These are phyloP conservation scores for Diplodus puntazzo DNA, from an alignment of 2,797 vertebrate genomes.

Conservation along the genomic window DNA sequence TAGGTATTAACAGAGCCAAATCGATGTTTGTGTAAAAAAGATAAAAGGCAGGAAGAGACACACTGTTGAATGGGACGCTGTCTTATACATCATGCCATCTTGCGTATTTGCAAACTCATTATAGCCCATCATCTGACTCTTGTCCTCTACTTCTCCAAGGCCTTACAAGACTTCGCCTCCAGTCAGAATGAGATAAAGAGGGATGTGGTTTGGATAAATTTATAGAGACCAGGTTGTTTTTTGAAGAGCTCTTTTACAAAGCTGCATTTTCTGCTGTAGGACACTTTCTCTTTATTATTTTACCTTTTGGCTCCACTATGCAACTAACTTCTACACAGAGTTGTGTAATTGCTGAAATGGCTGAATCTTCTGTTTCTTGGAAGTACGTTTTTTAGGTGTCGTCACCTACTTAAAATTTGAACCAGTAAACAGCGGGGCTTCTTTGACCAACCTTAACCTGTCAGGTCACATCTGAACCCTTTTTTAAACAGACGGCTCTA, in stretches of 20 bases:
- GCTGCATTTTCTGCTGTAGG: constrained; percentile 15
- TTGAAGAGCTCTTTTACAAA: constrained; percentile 2
- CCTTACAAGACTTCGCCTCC: constrained; percentile 38
- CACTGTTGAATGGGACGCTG: too few species aligned
- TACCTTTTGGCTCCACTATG: constrained; percentile 53
- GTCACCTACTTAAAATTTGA: not conserved
- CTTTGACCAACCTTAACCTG: not conserved
- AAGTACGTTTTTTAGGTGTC: constrained; percentile 8
- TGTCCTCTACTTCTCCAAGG: constrained; percentile 31
- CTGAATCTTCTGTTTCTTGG: constrained; percentile 7
- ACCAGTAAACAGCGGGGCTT: constrained; percentile 27
- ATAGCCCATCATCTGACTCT: constrained; percentile 53
- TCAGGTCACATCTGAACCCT: not conserved
- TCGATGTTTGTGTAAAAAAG: too few species aligned
- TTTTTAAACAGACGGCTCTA: not conserved
- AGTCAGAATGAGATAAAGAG: constrained; percentile 42
- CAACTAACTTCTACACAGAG: constrained; percentile 27
- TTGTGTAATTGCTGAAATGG: constrained; percentile 17
- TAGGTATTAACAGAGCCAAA: too few species aligned
- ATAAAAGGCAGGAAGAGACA: too few species aligned
- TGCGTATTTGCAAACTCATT: constrained; percentile 10
- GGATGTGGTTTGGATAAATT: constrained; percentile 38
- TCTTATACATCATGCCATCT: not conserved
- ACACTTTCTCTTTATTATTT: constrained; percentile 25
- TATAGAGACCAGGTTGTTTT: constrained; percentile 8